phyloP scores from a whole-genome alignment of 1,140 invertebrate species.

The Leptinotarsa lineolata region DNA sequence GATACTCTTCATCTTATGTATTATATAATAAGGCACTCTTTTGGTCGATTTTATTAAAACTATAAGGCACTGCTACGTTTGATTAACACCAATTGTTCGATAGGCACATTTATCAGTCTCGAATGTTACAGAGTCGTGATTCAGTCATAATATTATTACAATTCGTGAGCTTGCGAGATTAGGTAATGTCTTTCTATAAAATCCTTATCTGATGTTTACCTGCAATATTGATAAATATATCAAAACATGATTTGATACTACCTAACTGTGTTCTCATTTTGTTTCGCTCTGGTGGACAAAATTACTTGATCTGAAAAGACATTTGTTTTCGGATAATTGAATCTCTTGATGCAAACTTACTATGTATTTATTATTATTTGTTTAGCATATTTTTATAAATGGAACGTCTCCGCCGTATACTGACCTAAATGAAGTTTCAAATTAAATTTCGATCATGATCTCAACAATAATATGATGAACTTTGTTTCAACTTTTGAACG shows the following conservation, averaged over 20 bases:
- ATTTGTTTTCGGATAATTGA: too few relatives aligned
- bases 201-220: conserved; percentile 2
- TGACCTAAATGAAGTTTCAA: too few relatives aligned
- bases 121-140: background rate
- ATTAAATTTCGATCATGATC: too few relatives aligned
- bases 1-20: conserved; percentile 51
- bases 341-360: too few relatives aligned
- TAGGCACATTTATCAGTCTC: background rate
- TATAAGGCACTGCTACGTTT: background rate
- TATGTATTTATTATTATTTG: too few relatives aligned
- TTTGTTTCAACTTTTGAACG: too few relatives aligned
- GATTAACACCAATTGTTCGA: background rate
- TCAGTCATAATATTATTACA: background rate
- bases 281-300: background rate
- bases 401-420: too few relatives aligned
- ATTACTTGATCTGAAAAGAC: too few relatives aligned
- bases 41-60: conserved; percentile 16
- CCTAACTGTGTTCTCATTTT: background rate
- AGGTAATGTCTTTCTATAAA: background rate
- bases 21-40: background rate
- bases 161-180: background rate
- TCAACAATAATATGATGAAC: too few relatives aligned
- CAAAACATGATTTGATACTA: background rate
- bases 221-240: background rate
- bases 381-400: too few relatives aligned